phyloP scores from a whole-genome alignment of 2,113 vertebrate species.

The Lethenteron reissneri region DNA sequence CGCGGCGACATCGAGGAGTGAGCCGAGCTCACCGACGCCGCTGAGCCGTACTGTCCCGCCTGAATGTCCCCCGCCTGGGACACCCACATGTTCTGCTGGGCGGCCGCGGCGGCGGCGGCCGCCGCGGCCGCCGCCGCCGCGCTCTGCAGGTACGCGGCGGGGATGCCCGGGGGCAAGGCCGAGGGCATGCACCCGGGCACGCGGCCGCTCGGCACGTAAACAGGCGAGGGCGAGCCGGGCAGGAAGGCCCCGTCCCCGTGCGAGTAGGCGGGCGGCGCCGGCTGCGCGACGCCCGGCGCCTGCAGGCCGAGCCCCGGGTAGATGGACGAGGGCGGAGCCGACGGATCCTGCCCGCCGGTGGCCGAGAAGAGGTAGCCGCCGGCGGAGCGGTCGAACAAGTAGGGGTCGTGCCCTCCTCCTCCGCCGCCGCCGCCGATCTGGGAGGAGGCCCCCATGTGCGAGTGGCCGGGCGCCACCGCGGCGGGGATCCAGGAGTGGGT shows the following conservation, averaged over 20 bases:
- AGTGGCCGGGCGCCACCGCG: too few species aligned
- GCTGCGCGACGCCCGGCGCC: too few species aligned
- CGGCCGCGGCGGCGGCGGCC: too few species aligned
- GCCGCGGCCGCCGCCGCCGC: not conserved
- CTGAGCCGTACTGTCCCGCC: not conserved
- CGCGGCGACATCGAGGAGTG: not conserved
- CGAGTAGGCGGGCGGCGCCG: not conserved
- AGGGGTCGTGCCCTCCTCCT: too few species aligned
- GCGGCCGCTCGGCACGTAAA: not conserved
- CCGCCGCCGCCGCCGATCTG: too few species aligned
- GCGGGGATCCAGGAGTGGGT: too few species aligned
- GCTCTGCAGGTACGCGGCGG: not conserved
- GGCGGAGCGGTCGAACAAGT: too few species aligned
- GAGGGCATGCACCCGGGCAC: not conserved
- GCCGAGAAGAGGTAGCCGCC: too few species aligned
- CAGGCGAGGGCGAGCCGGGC: not conserved
- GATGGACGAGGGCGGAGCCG: too few species aligned
- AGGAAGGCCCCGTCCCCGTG: not conserved
- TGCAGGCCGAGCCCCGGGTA: too few species aligned
- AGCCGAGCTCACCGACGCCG: not conserved
- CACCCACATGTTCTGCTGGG: not conserved
- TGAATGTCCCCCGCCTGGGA: not conserved
- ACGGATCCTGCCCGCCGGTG: too few species aligned
- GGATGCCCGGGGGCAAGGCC: slow-evolving; percentile 3
- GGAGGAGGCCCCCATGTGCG: too few species aligned